Evolutionary conservation across 2,113 vertebrate species (phyloP).

Genomic region (Copsychus sechellarum): DNA sequence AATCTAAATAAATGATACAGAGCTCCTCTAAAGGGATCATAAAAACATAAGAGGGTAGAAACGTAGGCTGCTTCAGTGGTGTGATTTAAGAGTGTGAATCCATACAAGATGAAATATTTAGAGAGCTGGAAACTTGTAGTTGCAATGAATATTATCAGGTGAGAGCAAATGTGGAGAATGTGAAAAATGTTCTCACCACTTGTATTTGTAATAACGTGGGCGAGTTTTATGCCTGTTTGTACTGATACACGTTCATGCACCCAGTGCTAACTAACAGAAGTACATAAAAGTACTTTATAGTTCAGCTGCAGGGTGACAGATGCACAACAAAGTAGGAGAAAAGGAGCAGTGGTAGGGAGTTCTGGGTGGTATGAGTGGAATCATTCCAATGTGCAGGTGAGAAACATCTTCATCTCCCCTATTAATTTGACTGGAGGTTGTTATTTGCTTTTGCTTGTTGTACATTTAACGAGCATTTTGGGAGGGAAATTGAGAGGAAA

Average conservation of each 20-base stretch:
- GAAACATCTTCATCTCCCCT: not conserved
- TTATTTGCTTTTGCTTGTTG: not conserved
- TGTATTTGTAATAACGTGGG: not conserved
- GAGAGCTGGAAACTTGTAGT: not conserved
- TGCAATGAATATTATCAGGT: not conserved
- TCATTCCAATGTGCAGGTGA: not conserved
- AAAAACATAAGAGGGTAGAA: not conserved
- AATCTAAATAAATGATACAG: not conserved
- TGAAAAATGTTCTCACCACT: not conserved
- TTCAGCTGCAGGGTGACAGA: not conserved
- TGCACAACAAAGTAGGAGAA: not conserved
- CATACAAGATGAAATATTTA: not conserved
- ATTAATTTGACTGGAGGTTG: not conserved
- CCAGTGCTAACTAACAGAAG: not conserved
- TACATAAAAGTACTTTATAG: accelerated
- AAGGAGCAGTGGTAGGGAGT: not conserved
- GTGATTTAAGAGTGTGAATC: not conserved
- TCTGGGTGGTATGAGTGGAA: not conserved
- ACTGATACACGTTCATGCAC: accelerated
- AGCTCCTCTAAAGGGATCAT: not conserved
- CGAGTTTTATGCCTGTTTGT: not conserved
- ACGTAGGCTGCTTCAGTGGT: not conserved
- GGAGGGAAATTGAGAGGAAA: not conserved
- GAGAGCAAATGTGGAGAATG: not conserved
- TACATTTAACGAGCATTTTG: not conserved